Conservation (phyloP, 2,888 invertebrate genomes). For the Drosophila setosimentum region DNA sequence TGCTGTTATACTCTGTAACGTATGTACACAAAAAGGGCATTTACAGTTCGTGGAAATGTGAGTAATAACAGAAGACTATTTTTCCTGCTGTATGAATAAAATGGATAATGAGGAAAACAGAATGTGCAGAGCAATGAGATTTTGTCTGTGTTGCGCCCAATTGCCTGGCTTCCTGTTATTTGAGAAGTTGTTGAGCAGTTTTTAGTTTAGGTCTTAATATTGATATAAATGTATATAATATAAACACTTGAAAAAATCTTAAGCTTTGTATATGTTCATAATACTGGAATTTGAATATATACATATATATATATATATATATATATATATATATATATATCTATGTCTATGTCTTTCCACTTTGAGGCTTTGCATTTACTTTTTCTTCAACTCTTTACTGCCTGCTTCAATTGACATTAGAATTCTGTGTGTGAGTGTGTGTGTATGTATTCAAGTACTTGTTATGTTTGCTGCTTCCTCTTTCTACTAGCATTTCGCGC, state of each 20-base stretch:
- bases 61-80: slow-evolving; percentile 15
- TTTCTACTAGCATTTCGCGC: slow-evolving; percentile 37
- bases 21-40: slow-evolving; percentile 18
- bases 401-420: slow-evolving; percentile 40
- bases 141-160: neutral
- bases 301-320: neutral
- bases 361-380: slow-evolving; percentile 1
- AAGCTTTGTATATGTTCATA: neutral
- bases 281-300: neutral
- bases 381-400: slow-evolving; percentile 8
- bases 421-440: slow-evolving; percentile 18
- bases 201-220: neutral
- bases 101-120: slow-evolving; percentile 1
- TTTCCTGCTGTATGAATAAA: slow-evolving; percentile 2
- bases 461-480: slow-evolving; percentile 41
- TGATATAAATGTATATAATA: neutral
- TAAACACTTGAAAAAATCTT: neutral
- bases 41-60: slow-evolving; percentile 18
- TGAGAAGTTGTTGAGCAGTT: neutral
- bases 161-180: neutral
- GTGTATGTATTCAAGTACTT: slow-evolving; percentile 17
- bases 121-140: slow-evolving; percentile 11
- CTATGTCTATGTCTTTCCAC: neutral
- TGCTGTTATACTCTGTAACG: slow-evolving; percentile 46
- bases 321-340: neutral